Base-by-base conservation (phyloP, 2,113 vertebrate species). In the Pteropus alecto region DNA sequence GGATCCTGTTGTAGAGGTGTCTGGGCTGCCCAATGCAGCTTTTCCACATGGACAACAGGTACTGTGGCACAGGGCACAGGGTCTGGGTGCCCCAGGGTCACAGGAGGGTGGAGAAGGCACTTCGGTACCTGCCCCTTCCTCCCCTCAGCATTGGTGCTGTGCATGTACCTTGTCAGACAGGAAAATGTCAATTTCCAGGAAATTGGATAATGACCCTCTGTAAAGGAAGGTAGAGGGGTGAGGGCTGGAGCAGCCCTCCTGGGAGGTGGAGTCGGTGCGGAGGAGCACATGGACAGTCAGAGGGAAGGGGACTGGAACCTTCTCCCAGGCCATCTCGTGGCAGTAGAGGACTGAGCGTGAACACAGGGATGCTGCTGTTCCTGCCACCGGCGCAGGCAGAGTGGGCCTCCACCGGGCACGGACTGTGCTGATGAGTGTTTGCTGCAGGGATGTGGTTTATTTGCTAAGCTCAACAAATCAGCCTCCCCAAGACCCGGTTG, bases 31-130 rank as follows among this genome's bases (percentile, higher is more conserved):
- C 89, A 1, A 95, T 41, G 0, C 86, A 67, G 28, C 97, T 95
- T 96, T 73, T 97, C 97, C 60, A 97, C 97, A 93, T 97, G 56
- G 97, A 90, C 21, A 98, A 82, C 85, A 97, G 95, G 73, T 95
- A 97, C 97, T 96, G 89, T 33, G 1, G 35, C 30, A 26, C 63
- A 28, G 54, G 3, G n/a, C 8, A 13, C 26, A 11, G 60, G 58
- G 51, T 10, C 3, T 15, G 51, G 51, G 51, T 51, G 51, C 51
- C 51, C 51, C 51, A 51, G 15, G 51, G 51, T 51, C 15, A 16
- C 51, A 51, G 60, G 60, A 63, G 28, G 26, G 60, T 30, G 12
- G 26, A 28, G 60, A 18, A 61, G 78, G 13, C 56, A 7, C n/a
- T 4, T 35, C 43, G 81, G 77, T 46, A 28, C 9, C 5, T 41